Evolutionary conservation across 2,888 invertebrate genomes (phyloP), one percentile per base, ranked within the genome.

Genomic region (Hesperia comma): DNA sequence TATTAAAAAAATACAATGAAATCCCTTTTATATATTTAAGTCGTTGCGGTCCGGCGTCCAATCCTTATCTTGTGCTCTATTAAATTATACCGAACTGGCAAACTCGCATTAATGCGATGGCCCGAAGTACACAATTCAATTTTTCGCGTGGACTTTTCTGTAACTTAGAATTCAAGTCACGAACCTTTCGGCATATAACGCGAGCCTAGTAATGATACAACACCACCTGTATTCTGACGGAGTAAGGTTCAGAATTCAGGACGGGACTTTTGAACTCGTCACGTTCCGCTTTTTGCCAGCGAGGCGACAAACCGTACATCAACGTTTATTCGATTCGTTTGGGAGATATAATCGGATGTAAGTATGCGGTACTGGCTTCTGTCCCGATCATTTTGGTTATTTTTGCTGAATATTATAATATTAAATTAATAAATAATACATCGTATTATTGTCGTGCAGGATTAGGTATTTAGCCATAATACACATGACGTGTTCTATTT

Each of bases 41-140:
- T 15, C 55, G 15, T 37, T 33, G 15, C 33, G 33, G 21, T 51
- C 21, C 15, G 19, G 19, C 32, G 15, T 21, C 19, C 33, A 8
- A 46, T 5, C 26, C 51, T 57, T 26, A 57, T 26, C 40, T 51
- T 17, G 15, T 53, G 32, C 55, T 66, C 53, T 55, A 61, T 55
- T 61, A 49, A 61, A 67, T 67, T 67, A 61, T 67, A 61, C 46
- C 40, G 26, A 61, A 55, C 54, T 46, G 67, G 60, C 43, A 37
- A 61, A 67, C 55, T 67, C 67, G 17, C 61, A 67, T 61, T 67
- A 67, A 61, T 67, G 26, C 55, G 55, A 37, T 26, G 54, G 17
- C 61, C 67, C 37, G 55, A 61, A 56, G 67, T 67, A 67, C 67
- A 67, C 67, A 67, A 67, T 67, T 67, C 67, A 67, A 67, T 67